Evolutionary conservation across 2,113 vertebrate genomes (phyloP).

Genomic region (Pholis gunnellus): DNA sequence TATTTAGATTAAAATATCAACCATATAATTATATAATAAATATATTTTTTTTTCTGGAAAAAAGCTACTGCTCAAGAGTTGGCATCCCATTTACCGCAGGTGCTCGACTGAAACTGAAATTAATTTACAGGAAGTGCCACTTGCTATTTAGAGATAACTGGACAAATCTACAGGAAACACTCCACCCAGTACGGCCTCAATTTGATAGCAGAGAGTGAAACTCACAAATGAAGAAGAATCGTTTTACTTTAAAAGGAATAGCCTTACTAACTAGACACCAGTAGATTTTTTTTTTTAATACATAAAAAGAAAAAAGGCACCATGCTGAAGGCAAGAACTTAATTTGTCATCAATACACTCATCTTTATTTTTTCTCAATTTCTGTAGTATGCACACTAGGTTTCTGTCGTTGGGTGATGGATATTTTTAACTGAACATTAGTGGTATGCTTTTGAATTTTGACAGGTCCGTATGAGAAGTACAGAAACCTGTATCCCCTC

Average conservation of each 20-base stretch:
- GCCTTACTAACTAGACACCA: background rate
- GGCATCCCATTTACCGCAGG: background rate
- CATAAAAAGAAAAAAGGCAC: too few relatives aligned
- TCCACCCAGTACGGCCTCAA: background rate
- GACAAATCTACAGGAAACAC: background rate
- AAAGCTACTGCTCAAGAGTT: background rate
- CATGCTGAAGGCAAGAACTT: too few relatives aligned
- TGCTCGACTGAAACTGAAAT: slow-evolving; percentile 9
- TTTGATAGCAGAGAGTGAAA: background rate
- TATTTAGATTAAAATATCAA: background rate
- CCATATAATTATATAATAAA: background rate
- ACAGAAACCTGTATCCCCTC: background rate
- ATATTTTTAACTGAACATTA: too few relatives aligned
- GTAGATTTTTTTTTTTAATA: too few relatives aligned
- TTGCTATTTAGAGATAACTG: background rate
- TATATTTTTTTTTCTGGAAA: background rate
- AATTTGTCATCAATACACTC: background rate
- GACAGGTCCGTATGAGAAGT: background rate
- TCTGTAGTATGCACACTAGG: background rate
- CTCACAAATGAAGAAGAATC: background rate
- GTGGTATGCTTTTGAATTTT: background rate
- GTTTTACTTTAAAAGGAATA: background rate
- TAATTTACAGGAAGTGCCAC: background rate
- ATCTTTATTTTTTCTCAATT: background rate
- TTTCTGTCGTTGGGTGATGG: too few relatives aligned